Conservation (phyloP, 2,113 vertebrate species). For the Rhinoptilus africanus region DNA sequence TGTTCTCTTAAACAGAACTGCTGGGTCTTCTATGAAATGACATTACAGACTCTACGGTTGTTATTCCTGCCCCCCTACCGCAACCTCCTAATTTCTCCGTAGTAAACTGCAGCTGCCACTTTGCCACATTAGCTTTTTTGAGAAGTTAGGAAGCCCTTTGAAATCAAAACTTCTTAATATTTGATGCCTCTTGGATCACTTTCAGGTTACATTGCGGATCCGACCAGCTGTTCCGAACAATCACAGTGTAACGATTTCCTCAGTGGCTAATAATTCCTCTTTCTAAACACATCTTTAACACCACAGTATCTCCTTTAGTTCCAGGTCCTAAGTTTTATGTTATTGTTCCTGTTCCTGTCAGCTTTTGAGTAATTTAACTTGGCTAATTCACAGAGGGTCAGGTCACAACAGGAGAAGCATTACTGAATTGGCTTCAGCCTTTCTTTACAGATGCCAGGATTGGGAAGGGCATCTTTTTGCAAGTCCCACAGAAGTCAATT, state of each 20-base stretch:
- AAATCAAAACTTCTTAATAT: slow-evolving; percentile 42
- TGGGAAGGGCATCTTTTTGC: background rate
- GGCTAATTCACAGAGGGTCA: background rate
- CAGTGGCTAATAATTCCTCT: background rate
- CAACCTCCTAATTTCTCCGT: background rate
- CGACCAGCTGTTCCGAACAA: slow-evolving; percentile 14
- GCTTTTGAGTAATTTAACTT: slow-evolving; percentile 15
- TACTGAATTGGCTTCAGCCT: background rate
- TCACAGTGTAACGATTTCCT: slow-evolving; percentile 5
- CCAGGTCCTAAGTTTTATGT: background rate
- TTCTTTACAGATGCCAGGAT: background rate
- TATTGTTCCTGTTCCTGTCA: background rate
- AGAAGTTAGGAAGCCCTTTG: slow-evolving; percentile 40
- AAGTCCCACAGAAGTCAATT: background rate
- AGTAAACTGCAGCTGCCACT: slow-evolving; percentile 42
- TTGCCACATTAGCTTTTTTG: background rate
- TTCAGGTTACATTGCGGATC: background rate
- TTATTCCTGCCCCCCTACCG: background rate
- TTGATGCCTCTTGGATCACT: slow-evolving; percentile 32
- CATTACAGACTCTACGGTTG: background rate
- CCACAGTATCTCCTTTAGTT: slow-evolving; percentile 16
- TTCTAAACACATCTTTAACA: slow-evolving; percentile 30
- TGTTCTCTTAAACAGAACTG: background rate
- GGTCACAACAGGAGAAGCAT: background rate
- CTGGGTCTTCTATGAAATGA: background rate